Evolutionary conservation across 2,888 invertebrate species (phyloP).

Genomic region (Penaeus monodon): DNA sequence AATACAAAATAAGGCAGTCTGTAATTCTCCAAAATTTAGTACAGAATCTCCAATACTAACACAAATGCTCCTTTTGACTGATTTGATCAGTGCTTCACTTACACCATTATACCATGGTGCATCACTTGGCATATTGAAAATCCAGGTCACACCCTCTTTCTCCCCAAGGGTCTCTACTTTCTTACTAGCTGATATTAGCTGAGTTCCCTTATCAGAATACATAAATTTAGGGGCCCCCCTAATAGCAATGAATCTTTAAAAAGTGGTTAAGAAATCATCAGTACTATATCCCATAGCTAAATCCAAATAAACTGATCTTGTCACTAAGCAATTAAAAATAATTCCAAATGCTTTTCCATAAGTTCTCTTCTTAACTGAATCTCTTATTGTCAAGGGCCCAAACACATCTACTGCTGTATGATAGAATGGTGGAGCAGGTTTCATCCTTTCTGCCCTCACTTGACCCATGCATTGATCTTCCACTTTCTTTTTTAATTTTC

Average conservation of each 20-base stretch:
- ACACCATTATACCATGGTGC: constrained; percentile 18
- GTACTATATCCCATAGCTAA: constrained; percentile 26
- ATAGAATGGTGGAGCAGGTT: no score
- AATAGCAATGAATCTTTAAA: constrained; percentile 15
- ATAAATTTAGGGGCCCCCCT: not conserved
- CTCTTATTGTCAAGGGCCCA: constrained; percentile 31
- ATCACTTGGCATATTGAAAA: constrained; percentile 4
- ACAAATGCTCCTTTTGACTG: not conserved
- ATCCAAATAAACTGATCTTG: constrained; percentile 29
- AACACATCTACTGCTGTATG: constrained; percentile 23
- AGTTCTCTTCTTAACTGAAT: constrained; percentile 32
- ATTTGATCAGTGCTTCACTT: constrained; percentile 9
- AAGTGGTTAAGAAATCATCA: constrained; percentile 20
- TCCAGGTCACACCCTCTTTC: not conserved
- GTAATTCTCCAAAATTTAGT: not conserved
- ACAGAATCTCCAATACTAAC: not conserved
- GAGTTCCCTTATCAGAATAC: not conserved
- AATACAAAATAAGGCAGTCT: no score
- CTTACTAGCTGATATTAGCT: constrained; percentile 1
- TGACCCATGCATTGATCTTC: no score
- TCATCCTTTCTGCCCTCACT: no score
- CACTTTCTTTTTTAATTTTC: no score
- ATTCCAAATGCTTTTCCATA: constrained; percentile 24
- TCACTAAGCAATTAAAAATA: constrained; percentile 26
- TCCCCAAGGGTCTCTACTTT: not conserved